Conservation (phyloP, 2,888 invertebrate genomes). For the Anoncus sp. region DNA sequence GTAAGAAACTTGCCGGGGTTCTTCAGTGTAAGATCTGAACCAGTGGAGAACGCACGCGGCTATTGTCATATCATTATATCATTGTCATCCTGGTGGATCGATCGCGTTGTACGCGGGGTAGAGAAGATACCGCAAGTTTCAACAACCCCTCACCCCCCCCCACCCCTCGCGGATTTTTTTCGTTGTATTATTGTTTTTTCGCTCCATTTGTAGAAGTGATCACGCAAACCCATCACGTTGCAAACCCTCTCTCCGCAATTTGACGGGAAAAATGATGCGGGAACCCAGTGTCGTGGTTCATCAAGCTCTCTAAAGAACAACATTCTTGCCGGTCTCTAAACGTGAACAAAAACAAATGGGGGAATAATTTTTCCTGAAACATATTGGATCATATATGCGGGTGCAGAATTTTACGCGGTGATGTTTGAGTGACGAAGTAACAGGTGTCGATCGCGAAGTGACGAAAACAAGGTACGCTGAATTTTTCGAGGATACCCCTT, state of each 20-base stretch:
- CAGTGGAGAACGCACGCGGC: slow-evolving; percentile 82
- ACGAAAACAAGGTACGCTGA: slow-evolving; percentile 8
- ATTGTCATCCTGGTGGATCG: slow-evolving; percentile 75
- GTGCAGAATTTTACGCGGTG: slow-evolving; percentile 13
- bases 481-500: slow-evolving; percentile 18
- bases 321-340: slow-evolving; percentile 65
- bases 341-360: slow-evolving; percentile 68
- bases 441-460: slow-evolving; percentile 32
- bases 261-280: slow-evolving; percentile 35
- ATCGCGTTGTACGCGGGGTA: slow-evolving; percentile 65
- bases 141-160: background rate
- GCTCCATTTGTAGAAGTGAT: background rate
- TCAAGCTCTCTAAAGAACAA: slow-evolving; percentile 69
- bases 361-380: slow-evolving; percentile 7
- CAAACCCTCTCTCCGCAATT: too few relatives aligned
- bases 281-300: slow-evolving; percentile 20
- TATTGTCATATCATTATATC: slow-evolving; percentile 83
- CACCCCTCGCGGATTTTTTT: background rate
- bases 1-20: slow-evolving; percentile 80
- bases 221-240: too few relatives aligned
- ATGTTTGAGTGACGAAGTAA: slow-evolving; percentile 17
- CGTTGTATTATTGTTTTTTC: background rate
- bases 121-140: slow-evolving; percentile 69
- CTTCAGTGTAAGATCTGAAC: slow-evolving; percentile 83
- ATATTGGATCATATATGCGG: too few relatives aligned